Percentiles rank a stretch among this genome's conserved stretches.
Conservation (phyloP, 2,797 vertebrate genomes). For the Acomys russatus region DNA sequence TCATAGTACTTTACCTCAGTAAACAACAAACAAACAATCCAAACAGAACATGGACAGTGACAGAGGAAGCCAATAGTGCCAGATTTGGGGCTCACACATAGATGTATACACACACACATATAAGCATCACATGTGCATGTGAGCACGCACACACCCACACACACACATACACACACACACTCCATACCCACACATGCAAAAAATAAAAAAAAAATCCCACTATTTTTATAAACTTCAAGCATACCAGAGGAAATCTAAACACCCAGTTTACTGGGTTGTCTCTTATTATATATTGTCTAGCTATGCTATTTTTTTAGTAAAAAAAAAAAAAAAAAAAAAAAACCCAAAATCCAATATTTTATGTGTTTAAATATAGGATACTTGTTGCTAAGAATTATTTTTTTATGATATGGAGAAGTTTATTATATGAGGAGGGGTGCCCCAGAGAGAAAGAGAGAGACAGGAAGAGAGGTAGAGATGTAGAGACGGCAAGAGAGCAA, state of each 20-base stretch:
- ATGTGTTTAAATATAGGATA: not conserved
- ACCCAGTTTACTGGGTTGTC: not conserved
- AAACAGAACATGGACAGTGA: not conserved
- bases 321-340: not conserved
- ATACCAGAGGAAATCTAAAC: constrained; percentile 35
- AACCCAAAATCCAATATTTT: not conserved
- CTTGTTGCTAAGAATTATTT: not conserved
- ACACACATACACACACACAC: not conserved
- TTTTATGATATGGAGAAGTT: no score
- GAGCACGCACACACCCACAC: not conserved
- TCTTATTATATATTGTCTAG: not conserved
- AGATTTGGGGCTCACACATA: not conserved
- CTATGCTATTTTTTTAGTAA: not conserved
- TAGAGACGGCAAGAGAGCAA: no score
- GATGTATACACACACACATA: not conserved
- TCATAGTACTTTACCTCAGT: not conserved
- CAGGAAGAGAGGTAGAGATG: no score
- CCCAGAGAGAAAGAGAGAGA: no score
- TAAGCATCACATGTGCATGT: not conserved
- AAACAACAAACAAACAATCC: not conserved
- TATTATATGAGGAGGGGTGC: no score
- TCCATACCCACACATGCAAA: not conserved
- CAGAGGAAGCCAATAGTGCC: not conserved
- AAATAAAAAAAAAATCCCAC: not conserved
- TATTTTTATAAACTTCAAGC: not conserved